Percentiles rank a stretch among this genome's conserved stretches.
These are phyloP conservation scores for Zaprionus camerounensis DNA, from an alignment of 1,140 invertebrate species.

Conservation along the genomic window DNA sequence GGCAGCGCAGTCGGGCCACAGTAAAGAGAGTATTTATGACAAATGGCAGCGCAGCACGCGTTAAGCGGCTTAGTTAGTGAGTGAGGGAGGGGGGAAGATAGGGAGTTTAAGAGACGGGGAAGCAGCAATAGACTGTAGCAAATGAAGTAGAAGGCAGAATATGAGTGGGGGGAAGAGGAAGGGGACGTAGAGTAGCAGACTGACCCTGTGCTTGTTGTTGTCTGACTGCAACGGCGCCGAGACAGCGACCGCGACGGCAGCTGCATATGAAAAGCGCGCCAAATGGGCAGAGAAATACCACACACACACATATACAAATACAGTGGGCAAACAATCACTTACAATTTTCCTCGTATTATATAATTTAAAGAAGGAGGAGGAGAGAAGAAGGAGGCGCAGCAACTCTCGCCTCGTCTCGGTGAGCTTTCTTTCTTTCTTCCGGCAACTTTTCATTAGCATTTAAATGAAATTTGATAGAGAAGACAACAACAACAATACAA, in stretches of 20 bases:
- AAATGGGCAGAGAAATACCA: constrained; percentile 18
- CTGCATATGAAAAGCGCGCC: constrained; percentile 45
- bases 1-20: no score
- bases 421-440: constrained; percentile 39
- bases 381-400: constrained; percentile 37
- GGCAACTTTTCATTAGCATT: constrained; percentile 81
- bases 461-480: constrained; percentile 80
- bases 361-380: constrained; percentile 40
- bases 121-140: neutral
- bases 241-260: neutral
- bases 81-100: neutral
- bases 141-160: neutral
- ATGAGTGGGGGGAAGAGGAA: neutral
- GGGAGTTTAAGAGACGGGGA: neutral
- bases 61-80: constrained; percentile 47
- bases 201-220: neutral
- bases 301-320: neutral
- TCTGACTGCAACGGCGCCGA: neutral
- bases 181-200: neutral
- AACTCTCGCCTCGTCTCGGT: neutral
- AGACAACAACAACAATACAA: constrained; percentile 26
- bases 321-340: constrained; percentile 17
- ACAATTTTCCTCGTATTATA: constrained; percentile 66
- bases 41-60: constrained; percentile 55
- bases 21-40: constrained; percentile 41